phyloP scores from a whole-genome alignment of 2,113 vertebrate species.

The Percopsis transmontana region DNA sequence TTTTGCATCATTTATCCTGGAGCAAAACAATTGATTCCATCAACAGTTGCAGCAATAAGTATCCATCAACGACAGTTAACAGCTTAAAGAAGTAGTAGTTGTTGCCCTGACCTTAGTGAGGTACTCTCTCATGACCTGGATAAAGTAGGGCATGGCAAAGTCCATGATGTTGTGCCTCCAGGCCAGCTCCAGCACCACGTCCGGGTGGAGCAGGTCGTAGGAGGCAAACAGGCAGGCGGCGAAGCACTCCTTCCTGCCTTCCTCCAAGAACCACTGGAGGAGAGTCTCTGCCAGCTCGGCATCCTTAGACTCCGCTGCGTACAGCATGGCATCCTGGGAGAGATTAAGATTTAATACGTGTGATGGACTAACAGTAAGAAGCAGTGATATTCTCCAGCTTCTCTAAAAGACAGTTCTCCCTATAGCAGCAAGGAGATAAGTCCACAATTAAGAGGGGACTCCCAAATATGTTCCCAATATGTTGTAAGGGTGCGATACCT shows the following conservation, averaged over 20 bases:
- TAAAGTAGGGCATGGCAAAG: constrained; percentile 92
- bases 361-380: too few species aligned
- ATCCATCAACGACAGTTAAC: not conserved
- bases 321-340: constrained; percentile 88
- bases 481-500: constrained; percentile 68
- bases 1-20: too few species aligned
- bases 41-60: not conserved
- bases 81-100: not conserved
- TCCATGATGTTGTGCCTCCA: constrained; percentile 89
- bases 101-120: constrained; percentile 83
- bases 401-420: constrained; percentile 20
- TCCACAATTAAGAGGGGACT: not conserved
- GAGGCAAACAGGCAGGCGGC: constrained; percentile 88
- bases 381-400: too few species aligned
- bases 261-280: constrained; percentile 90
- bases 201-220: constrained; percentile 87
- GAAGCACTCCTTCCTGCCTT: constrained; percentile 87
- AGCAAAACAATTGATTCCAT: not conserved
- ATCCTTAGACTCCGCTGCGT: constrained; percentile 87
- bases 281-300: constrained; percentile 84
- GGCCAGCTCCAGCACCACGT: constrained; percentile 87
- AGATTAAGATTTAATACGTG: not conserved
- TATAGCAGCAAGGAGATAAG: constrained; percentile 1
- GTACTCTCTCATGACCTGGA: constrained; percentile 91
- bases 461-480: not conserved